phyloP scores from a whole-genome alignment of 1,140 invertebrate species.

The Drosophila sucinea region DNA sequence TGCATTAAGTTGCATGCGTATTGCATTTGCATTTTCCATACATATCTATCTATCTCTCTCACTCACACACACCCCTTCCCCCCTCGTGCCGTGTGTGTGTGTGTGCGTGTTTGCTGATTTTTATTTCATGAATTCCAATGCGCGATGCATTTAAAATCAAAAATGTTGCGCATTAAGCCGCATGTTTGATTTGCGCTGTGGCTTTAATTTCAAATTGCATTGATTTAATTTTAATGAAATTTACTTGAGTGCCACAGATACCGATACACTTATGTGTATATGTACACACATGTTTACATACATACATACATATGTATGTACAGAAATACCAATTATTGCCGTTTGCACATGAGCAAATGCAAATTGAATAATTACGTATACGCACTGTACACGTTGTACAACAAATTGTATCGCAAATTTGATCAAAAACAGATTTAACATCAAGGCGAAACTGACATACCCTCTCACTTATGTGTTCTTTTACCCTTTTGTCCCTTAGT shows the following conservation, averaged over 20 bases:
- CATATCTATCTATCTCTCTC: background rate
- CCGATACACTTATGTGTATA: slow-evolving; percentile 4
- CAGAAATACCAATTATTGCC: slow-evolving; percentile 56
- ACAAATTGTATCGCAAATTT: slow-evolving; percentile 11
- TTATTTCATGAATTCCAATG: slow-evolving; percentile 74
- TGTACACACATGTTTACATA: background rate
- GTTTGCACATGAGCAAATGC: slow-evolving; percentile 42
- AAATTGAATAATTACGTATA: slow-evolving; percentile 67
- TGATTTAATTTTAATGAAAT: slow-evolving; percentile 78
- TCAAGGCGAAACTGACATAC: background rate
- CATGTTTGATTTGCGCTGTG: slow-evolving; percentile 73
- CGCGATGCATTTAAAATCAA: slow-evolving; percentile 76
- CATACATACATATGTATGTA: background rate
- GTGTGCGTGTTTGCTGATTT: slow-evolving; percentile 61
- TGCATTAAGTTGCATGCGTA: slow-evolving; percentile 72
- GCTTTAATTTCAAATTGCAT: slow-evolving; percentile 77
- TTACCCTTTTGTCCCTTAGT: background rate
- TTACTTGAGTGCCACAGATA: slow-evolving; percentile 57
- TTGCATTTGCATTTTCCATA: slow-evolving; percentile 41
- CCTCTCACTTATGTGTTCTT: no score
- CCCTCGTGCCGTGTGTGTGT: slow-evolving; percentile 2
- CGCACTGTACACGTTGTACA: slow-evolving; percentile 35
- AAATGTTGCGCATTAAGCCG: slow-evolving; percentile 74
- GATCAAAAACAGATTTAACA: slow-evolving; percentile 7
- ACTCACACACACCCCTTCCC: background rate